Conservation (phyloP, 2,113 vertebrate species). For the Ammodytes marinus region DNA sequence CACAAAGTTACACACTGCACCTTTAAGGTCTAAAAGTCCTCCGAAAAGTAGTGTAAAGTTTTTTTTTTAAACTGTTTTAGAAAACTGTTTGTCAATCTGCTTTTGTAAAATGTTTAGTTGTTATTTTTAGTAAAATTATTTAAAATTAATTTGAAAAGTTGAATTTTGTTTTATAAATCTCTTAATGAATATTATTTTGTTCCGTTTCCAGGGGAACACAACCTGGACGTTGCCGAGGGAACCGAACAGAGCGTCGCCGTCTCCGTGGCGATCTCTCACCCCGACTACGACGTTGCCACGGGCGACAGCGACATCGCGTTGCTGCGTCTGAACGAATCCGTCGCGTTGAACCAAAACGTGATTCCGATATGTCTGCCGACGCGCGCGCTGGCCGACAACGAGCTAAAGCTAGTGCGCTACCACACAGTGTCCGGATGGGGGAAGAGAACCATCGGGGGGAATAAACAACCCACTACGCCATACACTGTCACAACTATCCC, state of each 20-base stretch:
- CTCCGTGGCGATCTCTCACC: slow-evolving; percentile 63
- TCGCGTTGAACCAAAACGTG: slow-evolving; percentile 70
- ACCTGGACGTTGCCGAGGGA: slow-evolving; percentile 75
- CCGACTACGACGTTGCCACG: slow-evolving; percentile 62
- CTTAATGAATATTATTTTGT: not conserved
- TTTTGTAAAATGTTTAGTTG: no score
- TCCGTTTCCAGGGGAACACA: slow-evolving; percentile 84
- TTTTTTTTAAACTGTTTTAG: no score
- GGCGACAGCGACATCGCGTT: slow-evolving; percentile 89
- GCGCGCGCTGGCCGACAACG: slow-evolving; percentile 70
- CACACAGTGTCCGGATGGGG: slow-evolving; percentile 92
- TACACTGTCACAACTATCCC: not conserved
- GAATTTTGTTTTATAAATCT: no score
- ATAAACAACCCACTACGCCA: slow-evolving; percentile 43
- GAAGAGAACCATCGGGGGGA: slow-evolving; percentile 80
- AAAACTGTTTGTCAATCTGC: no score
- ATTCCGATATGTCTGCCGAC: slow-evolving; percentile 90
- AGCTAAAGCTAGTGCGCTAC: slow-evolving; percentile 82
- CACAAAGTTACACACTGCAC: no score
- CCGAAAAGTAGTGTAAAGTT: no score
- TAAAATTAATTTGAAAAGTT: fast-evolving
- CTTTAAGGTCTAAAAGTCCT: no score
- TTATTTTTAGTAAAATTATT: not conserved
- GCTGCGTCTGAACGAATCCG: slow-evolving; percentile 69
- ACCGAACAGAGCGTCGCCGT: slow-evolving; percentile 81